Percentiles rank a stretch among this genome's conserved stretches.
Evolutionary conservation across 2,113 vertebrate genomes (phyloP).

Genomic region (Aegithalos caudatus): DNA sequence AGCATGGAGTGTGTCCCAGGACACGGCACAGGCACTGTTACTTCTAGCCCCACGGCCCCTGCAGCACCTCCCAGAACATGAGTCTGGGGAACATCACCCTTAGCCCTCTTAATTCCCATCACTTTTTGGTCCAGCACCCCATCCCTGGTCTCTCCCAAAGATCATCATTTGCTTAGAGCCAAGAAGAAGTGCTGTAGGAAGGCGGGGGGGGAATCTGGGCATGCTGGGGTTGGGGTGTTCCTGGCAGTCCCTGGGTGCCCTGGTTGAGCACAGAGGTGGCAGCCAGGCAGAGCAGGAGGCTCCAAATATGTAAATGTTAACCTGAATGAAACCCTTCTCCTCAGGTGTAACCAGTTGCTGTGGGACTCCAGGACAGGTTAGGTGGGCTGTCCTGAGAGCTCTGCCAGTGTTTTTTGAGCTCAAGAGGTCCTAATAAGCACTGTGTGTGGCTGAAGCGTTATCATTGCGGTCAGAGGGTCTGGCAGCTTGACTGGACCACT

Average conservation of each 20-base stretch:
- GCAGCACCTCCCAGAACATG: fast-evolving
- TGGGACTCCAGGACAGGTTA: not conserved
- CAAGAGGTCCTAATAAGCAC: not conserved
- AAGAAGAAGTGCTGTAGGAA: not conserved
- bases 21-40: fast-evolving
- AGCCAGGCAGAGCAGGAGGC: not conserved
- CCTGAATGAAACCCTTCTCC: not conserved
- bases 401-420: not conserved
- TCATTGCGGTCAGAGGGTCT: not conserved
- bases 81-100: not conserved
- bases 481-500: not conserved
- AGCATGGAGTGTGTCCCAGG: not conserved
- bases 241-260: not conserved
- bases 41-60: not conserved
- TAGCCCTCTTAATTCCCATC: not conserved
- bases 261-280: not conserved
- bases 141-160: not conserved
- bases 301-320: not conserved
- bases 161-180: not conserved
- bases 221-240: not conserved
- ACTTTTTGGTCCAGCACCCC: not conserved
- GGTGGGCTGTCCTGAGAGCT: not conserved
- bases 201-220: not conserved
- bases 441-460: fast-evolving
- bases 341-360: not conserved